Conservation (phyloP, 2,797 vertebrate species). For the Falco concolor region DNA sequence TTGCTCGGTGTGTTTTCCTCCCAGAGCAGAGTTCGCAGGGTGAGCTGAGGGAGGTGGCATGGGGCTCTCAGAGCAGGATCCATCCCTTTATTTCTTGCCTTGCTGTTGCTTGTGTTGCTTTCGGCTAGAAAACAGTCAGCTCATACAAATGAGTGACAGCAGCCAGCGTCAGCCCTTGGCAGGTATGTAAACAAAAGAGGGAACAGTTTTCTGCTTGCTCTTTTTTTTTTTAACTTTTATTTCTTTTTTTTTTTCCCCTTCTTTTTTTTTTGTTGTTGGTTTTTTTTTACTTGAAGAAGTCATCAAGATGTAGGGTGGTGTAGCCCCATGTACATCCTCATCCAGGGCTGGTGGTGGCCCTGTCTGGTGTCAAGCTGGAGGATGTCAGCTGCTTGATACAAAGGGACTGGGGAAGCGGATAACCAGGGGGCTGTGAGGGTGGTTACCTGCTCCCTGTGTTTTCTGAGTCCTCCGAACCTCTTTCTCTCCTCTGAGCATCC, state of each 20-base stretch:
- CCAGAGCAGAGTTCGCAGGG: background rate
- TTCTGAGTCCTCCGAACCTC: background rate
- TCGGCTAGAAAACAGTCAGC: constrained; percentile 7
- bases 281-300: background rate
- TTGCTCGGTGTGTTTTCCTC: background rate
- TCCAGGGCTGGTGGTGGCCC: background rate
- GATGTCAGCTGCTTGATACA: background rate
- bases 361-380: background rate
- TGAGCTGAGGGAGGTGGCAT: background rate
- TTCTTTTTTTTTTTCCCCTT: rapidly evolving
- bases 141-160: constrained; percentile 51
- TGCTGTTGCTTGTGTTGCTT: background rate
- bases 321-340: background rate
- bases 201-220: background rate
- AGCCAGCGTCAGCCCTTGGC: constrained; percentile 45
- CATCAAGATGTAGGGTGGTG: rapidly evolving
- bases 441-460: rapidly evolving
- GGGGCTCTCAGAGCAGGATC: background rate
- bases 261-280: rapidly evolving
- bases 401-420: background rate
- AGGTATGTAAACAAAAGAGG: constrained; percentile 60
- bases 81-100: background rate
- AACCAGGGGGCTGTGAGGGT: rapidly evolving
- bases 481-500: background rate
- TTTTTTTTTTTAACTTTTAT: no score